Conservation (phyloP, 2,797 vertebrate species). For the Mormyrus proboscirostris region DNA sequence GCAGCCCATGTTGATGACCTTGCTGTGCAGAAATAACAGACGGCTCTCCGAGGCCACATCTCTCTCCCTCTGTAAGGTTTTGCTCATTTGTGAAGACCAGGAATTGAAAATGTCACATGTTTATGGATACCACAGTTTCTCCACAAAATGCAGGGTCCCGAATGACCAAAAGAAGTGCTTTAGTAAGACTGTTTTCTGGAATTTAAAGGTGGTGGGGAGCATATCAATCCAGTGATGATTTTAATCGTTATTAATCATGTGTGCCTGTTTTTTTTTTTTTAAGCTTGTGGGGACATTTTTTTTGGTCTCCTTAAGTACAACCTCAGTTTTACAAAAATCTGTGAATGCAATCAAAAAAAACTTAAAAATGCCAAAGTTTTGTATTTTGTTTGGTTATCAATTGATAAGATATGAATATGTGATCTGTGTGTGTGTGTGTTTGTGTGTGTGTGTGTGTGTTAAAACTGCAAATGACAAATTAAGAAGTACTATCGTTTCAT, state of each 20-base stretch:
- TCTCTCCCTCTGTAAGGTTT: background rate
- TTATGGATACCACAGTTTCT: background rate
- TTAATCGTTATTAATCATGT: background rate
- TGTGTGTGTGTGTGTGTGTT: background rate
- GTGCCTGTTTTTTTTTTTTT: background rate
- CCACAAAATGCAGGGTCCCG: background rate
- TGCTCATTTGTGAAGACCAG: background rate
- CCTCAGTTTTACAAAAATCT: background rate
- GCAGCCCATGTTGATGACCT: constrained; percentile 47
- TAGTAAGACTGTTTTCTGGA: background rate
- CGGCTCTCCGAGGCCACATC: constrained; percentile 20
- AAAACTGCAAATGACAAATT: too few relatives aligned
- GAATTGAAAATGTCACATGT: background rate
- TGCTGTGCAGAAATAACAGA: constrained; percentile 51
- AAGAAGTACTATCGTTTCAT: background rate
- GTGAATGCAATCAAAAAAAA: background rate
- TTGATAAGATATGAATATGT: background rate
- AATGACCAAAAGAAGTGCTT: background rate
- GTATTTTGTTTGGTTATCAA: background rate
- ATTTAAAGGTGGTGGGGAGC: background rate
- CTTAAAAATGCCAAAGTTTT: background rate
- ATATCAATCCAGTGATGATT: background rate
- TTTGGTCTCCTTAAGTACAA: background rate
- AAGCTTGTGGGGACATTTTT: too few relatives aligned
- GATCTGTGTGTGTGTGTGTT: background rate